Conservation (phyloP, 2,113 vertebrate genomes). For the Mugil cephalus region DNA sequence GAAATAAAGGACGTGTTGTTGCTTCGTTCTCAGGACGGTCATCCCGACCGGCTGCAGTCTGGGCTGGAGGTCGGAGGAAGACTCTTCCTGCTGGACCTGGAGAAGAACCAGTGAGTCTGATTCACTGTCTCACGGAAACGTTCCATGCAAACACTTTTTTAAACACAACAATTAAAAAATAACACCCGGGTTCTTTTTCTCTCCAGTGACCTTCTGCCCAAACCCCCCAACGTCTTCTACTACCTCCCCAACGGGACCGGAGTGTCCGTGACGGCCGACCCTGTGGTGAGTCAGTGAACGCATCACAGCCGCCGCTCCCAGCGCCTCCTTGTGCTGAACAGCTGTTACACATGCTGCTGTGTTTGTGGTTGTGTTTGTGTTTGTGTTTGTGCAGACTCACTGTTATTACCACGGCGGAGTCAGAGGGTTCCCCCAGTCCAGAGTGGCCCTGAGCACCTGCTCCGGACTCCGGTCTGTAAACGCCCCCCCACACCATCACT, state of each 20-base stretch:
- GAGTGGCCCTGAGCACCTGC: conserved; percentile 90
- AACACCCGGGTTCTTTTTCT: no score
- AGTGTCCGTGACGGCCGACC: conserved; percentile 68
- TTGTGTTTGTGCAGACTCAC: conserved; percentile 80
- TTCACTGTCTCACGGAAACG: background rate
- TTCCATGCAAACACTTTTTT: no score
- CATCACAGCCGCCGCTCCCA: background rate
- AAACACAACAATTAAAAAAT: no score
- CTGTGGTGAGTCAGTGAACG: conserved; percentile 83
- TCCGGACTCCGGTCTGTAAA: conserved; percentile 87
- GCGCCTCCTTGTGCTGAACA: background rate
- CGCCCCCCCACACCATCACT: no score
- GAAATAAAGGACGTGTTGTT: background rate
- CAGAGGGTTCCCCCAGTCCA: conserved; percentile 77
- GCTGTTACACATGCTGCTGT: conserved; percentile 26
- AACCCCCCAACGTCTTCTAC: conserved; percentile 83
- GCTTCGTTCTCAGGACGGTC: conserved; percentile 72
- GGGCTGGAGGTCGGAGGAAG: conserved; percentile 84
- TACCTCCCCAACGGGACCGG: conserved; percentile 88
- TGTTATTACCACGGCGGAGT: conserved; percentile 90
- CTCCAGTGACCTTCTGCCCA: conserved; percentile 85
- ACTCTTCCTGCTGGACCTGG: conserved; percentile 86
- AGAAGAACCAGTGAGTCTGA: conserved; percentile 88
- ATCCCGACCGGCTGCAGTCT: conserved; percentile 80
- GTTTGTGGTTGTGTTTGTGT: conserved; percentile 12